Conservation (phyloP, 2,797 vertebrate genomes). For the Lophius americanus region DNA sequence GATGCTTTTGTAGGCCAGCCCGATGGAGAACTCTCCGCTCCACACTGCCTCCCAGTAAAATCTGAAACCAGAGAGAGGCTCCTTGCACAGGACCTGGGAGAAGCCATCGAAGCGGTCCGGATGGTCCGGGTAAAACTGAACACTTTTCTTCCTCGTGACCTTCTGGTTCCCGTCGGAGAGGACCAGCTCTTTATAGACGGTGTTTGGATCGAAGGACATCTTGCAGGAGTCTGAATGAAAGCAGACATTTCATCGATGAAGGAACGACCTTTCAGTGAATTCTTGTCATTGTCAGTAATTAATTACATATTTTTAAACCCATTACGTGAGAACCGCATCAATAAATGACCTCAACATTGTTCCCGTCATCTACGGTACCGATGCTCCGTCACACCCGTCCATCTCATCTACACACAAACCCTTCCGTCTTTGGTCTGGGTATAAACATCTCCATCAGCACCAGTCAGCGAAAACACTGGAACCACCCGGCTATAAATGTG, state of each 20-base stretch:
- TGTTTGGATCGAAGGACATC: conserved; percentile 83
- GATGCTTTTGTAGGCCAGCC: conserved; percentile 82
- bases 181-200: conserved; percentile 81
- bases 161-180: conserved; percentile 77
- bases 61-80: conserved; percentile 76
- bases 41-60: conserved; percentile 86
- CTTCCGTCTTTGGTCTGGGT: no score
- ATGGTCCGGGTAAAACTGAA: conserved; percentile 79
- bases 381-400: no score
- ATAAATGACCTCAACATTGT: no score
- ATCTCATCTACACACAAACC: no score
- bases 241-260: conserved; percentile 9
- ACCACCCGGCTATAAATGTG: no score
- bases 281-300: no score
- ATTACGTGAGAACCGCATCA: no score
- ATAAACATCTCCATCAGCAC: no score
- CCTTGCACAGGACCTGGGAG: conserved; percentile 82
- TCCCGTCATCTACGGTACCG: no score
- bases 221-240: conserved; percentile 69
- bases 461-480: no score
- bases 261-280: no score
- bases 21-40: conserved; percentile 83
- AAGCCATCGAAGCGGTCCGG: conserved; percentile 83
- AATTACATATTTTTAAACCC: no score
- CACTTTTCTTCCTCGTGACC: conserved; percentile 72